A percentile compares a stretch with the other conserved stretches of the same genome.
Evolutionary conservation across 2,888 invertebrate species (phyloP).

Genomic region (Protodeltote pygarga): DNA sequence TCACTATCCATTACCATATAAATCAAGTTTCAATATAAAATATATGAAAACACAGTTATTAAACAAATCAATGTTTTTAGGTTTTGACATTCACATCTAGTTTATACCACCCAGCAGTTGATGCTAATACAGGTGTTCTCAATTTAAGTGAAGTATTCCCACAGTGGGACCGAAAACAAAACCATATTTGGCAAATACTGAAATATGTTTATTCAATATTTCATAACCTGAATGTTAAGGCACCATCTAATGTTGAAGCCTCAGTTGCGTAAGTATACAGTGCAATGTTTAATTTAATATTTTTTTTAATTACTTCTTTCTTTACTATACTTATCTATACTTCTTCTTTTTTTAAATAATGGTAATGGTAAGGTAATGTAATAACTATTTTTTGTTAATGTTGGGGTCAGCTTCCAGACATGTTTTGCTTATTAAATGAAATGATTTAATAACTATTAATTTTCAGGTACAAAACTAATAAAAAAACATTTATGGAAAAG

Average conservation of each 20-base stretch:
- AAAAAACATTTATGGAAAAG: slow-evolving; percentile 90
- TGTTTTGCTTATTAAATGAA: background rate
- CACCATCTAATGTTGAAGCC: slow-evolving; percentile 91
- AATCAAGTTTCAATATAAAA: too few species aligned
- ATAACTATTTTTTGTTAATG: too few species aligned
- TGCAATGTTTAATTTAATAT: background rate
- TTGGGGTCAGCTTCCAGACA: too few species aligned
- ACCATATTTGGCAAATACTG: slow-evolving; percentile 96
- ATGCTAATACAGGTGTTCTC: slow-evolving; percentile 92
- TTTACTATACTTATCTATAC: too few species aligned
- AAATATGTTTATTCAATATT: slow-evolving; percentile 94
- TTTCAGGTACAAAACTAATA: slow-evolving; percentile 91
- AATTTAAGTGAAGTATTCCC: slow-evolving; percentile 93
- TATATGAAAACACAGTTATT: too few species aligned
- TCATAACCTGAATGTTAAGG: slow-evolving; percentile 92
- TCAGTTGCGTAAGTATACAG: slow-evolving; percentile 88
- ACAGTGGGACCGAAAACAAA: slow-evolving; percentile 93
- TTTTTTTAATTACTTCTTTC: background rate
- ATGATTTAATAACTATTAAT: slow-evolving; percentile 7
- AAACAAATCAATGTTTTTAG: slow-evolving; percentile 83
- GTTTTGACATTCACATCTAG: slow-evolving; percentile 93
- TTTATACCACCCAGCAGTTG: slow-evolving; percentile 95
- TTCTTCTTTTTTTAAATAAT: too few species aligned
- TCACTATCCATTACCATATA: slow-evolving; percentile 40
- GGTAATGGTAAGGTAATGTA: too few species aligned